A percentile compares a stretch with the other conserved stretches of the same genome.
phyloP scores from a whole-genome alignment of 2,113 vertebrate species.

The Gnathonemus echidnorhynchus region DNA sequence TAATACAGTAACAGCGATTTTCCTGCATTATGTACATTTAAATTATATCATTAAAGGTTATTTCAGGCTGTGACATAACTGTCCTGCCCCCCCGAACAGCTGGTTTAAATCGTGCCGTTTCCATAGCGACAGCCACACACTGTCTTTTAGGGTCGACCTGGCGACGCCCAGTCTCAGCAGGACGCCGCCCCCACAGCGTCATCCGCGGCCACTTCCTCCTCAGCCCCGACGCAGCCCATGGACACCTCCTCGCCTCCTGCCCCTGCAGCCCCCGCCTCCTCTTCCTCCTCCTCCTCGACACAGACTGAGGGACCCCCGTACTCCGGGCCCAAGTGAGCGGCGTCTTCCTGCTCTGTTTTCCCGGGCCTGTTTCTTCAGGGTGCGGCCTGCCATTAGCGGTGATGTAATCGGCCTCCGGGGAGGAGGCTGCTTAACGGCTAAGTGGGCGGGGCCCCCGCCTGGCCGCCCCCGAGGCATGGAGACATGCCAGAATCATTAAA shows the following conservation, averaged over 20 bases:
- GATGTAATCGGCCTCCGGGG: neutral
- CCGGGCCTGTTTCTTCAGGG: neutral
- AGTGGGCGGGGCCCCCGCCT: neutral
- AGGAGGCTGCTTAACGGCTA: neutral
- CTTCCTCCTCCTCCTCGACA: constrained; percentile 37
- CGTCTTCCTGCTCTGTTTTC: neutral
- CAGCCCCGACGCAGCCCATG: constrained; percentile 38
- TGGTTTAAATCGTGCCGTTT: neutral
- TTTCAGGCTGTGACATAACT: constrained; percentile 14
- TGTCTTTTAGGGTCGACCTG: constrained; percentile 43
- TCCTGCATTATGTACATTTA: neutral
- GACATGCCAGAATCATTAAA: neutral
- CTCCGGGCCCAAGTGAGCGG: constrained; percentile 46
- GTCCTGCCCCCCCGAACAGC: constrained; percentile 16
- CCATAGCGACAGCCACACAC: neutral
- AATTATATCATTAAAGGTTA: neutral
- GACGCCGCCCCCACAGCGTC: constrained; percentile 35
- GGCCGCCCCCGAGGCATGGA: neutral
- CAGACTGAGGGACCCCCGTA: constrained; percentile 42
- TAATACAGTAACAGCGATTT: neutral
- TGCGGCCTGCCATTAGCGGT: neutral
- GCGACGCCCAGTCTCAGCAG: constrained; percentile 44
- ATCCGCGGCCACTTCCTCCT: constrained; percentile 25
- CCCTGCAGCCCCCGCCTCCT: constrained; percentile 22
- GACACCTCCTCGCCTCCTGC: constrained; percentile 35